phyloP scores from a whole-genome alignment of 2,113 vertebrate genomes.

The Siniperca knerii region DNA sequence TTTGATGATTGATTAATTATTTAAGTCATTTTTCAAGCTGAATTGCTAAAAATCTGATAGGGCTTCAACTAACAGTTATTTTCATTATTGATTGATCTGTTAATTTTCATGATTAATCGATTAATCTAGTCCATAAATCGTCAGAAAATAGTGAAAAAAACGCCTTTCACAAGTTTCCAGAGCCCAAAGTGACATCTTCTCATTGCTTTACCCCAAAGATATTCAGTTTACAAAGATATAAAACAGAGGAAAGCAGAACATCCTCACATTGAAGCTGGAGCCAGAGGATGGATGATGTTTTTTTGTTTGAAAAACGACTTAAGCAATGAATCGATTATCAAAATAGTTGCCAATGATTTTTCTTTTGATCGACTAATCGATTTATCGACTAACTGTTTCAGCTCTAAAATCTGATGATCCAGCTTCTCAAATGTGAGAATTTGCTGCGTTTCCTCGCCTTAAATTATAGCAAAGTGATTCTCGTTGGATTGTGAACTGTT shows the following conservation, averaged over 20 bases:
- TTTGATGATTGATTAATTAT: not conserved
- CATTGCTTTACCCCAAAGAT: not conserved
- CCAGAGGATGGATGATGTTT: not conserved
- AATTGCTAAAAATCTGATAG: not conserved
- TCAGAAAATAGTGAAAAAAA: not conserved
- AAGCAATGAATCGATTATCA: not conserved
- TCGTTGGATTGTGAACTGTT: not conserved
- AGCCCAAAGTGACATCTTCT: not conserved
- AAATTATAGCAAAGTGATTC: not conserved
- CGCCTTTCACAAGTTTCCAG: not conserved
- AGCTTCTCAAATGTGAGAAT: not conserved
- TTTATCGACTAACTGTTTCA: not conserved
- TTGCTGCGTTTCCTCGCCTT: not conserved
- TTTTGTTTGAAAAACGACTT: not conserved
- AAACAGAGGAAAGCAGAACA: not conserved
- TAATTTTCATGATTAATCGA: not conserved
- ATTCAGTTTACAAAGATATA: not conserved
- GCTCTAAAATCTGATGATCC: not conserved
- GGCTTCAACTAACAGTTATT: not conserved
- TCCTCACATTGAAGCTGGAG: not conserved
- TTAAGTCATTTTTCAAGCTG: not conserved
- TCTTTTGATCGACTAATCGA: not conserved
- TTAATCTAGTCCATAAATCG: not conserved
- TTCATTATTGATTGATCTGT: not conserved
- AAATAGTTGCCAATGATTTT: not conserved